phyloP scores from a whole-genome alignment of 2,113 vertebrate species.

The Syngnathus typhle region DNA sequence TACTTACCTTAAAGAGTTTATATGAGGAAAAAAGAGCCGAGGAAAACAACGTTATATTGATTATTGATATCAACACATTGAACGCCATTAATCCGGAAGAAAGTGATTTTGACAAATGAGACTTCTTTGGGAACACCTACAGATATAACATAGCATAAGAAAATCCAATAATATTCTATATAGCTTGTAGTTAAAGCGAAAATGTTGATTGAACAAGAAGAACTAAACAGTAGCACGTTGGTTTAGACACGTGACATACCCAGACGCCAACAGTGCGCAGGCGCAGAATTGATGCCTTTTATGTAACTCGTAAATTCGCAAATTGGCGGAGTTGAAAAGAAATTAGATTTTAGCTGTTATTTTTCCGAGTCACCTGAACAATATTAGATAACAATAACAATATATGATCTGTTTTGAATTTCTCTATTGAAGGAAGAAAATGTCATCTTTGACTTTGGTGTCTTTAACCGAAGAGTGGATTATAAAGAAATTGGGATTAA shows the following conservation, averaged over 20 bases:
- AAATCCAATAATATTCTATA: not conserved
- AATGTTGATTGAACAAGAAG: not conserved
- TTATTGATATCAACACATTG: constrained; percentile 33
- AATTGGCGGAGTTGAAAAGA: not conserved
- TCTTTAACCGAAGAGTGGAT: constrained; percentile 72
- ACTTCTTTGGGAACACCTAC: not conserved
- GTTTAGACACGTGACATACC: constrained; percentile 55
- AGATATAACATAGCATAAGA: not conserved
- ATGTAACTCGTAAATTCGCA: rapidly evolving
- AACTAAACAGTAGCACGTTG: constrained; percentile 15
- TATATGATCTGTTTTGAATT: not conserved
- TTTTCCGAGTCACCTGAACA: not conserved
- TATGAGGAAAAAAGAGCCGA: constrained; percentile 51
- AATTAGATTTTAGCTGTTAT: not conserved
- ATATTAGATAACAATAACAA: not conserved
- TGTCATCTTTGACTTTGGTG: constrained; percentile 67
- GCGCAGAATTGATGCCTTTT: constrained; percentile 26
- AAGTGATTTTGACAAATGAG: not conserved
- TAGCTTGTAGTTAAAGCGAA: not conserved
- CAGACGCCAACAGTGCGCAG: constrained; percentile 44
- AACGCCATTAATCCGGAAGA: constrained; percentile 48
- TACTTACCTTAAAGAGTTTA: constrained; percentile 66
- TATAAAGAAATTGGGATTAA: constrained; percentile 62
- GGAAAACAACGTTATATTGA: constrained; percentile 42
- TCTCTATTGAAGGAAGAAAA: constrained; percentile 10